Evolutionary conservation across 2,113 vertebrate species (phyloP).

Genomic region (Burhinus oedicnemus): DNA sequence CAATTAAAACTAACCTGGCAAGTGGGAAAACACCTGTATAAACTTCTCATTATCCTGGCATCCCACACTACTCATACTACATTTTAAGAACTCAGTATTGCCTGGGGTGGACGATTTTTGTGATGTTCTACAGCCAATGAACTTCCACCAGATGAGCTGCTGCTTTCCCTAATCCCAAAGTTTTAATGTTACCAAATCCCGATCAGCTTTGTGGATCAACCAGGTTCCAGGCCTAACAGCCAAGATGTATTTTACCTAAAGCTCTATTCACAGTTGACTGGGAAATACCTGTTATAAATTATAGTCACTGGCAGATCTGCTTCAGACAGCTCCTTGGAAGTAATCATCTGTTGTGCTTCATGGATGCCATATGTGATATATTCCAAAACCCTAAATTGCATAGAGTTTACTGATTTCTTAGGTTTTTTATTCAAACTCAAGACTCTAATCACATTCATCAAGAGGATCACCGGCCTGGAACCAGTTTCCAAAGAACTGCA

Average conservation of each 20-base stretch:
- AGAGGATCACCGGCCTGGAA: neutral
- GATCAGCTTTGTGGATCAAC: constrained; percentile 52
- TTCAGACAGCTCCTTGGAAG: constrained; percentile 47
- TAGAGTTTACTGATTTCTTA: neutral
- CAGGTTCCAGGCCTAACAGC: constrained; percentile 44
- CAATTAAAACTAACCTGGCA: constrained; percentile 64
- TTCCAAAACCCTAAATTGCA: neutral
- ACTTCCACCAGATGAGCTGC: constrained; percentile 42
- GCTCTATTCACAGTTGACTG: constrained; percentile 20
- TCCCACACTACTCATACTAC: neutral
- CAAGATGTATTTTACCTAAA: constrained; percentile 46
- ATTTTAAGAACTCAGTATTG: constrained; percentile 44
- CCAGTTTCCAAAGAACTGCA: neutral
- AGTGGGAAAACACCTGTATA: constrained; percentile 47
- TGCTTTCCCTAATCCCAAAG: neutral
- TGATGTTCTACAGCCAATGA: constrained; percentile 30
- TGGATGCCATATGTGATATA: neutral
- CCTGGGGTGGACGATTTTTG: constrained; percentile 17
- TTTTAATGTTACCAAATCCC: constrained; percentile 65
- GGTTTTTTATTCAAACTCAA: neutral
- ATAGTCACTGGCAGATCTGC: constrained; percentile 1
- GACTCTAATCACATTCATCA: neutral
- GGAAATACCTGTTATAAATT: constrained; percentile 10
- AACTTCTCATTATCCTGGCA: constrained; percentile 29
- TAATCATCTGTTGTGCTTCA: neutral